Percentiles rank a stretch among this genome's conserved stretches.
Evolutionary conservation across 2,888 invertebrate species (phyloP).

Genomic region (Hipparchia sbordonii): DNA sequence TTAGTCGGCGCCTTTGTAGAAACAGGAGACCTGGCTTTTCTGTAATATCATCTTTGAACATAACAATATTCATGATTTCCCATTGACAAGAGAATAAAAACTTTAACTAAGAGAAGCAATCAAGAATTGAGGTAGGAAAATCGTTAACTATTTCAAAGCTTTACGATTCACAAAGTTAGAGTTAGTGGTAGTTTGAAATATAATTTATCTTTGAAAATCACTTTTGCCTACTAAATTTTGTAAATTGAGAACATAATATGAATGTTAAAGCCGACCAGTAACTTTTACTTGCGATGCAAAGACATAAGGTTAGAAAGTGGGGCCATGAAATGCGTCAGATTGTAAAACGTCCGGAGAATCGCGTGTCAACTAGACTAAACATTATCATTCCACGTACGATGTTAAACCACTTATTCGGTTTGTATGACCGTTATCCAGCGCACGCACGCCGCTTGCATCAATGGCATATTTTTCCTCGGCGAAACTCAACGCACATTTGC

Average conservation of each 20-base stretch:
- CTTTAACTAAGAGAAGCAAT: conserved; percentile 65
- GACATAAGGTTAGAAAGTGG: conserved; percentile 72
- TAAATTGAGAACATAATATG: conserved; percentile 1
- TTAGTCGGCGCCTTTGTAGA: conserved; percentile 63
- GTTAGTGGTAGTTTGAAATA: background rate
- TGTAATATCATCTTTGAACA: background rate
- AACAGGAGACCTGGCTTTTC: background rate
- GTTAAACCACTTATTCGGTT: conserved; percentile 80
- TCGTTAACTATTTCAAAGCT: conserved; percentile 57
- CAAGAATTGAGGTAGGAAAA: conserved; percentile 73
- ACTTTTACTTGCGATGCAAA: conserved; percentile 49
- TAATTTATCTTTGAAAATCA: background rate
- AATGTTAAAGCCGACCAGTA: conserved; percentile 9
- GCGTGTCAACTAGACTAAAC: conserved; percentile 66
- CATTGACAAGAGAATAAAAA: conserved; percentile 27
- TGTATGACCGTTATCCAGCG: conserved; percentile 76
- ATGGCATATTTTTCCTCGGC: conserved; percentile 80
- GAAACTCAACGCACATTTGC: conserved; percentile 78
- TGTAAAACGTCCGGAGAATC: conserved; percentile 54
- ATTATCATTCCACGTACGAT: conserved; percentile 79
- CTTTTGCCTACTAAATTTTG: background rate
- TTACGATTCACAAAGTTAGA: background rate
- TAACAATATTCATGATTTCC: background rate
- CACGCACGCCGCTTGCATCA: conserved; percentile 79
- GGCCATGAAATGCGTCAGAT: conserved; percentile 53